A percentile compares a stretch with the other conserved stretches of the same genome.
phyloP scores from a whole-genome alignment of 2,113 vertebrate genomes.

The Cebidichthys violaceus region DNA sequence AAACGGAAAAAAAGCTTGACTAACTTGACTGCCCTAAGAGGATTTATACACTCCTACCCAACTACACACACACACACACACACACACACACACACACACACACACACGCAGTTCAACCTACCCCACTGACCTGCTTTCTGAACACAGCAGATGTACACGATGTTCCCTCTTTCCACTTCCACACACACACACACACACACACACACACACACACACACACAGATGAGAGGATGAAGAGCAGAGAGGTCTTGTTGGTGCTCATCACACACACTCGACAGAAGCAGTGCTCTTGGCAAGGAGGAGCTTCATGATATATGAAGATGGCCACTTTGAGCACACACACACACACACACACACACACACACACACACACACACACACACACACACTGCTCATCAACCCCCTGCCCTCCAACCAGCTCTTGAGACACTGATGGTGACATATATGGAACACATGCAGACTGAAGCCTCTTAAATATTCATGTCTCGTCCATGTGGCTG shows the following conservation, averaged over 20 bases:
- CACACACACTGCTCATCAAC: conserved; percentile 65
- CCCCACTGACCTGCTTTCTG: conserved; percentile 76
- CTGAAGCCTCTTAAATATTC: conserved; percentile 82
- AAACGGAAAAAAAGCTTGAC: background rate
- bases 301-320: conserved; percentile 78
- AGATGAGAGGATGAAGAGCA: conserved; percentile 46
- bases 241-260: conserved; percentile 72
- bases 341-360: conserved; percentile 40
- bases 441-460: conserved; percentile 81
- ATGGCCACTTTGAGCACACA: conserved; percentile 71
- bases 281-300: conserved; percentile 78
- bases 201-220: conserved; percentile 33
- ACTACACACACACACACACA: conserved; percentile 14
- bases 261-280: conserved; percentile 80
- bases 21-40: conserved; percentile 7
- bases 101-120: conserved; percentile 27
- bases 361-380: conserved; percentile 40
- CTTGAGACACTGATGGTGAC: conserved; percentile 77
- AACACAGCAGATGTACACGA: conserved; percentile 53
- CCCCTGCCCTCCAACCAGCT: conserved; percentile 75
- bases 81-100: conserved; percentile 13
- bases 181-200: conserved; percentile 17
- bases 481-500: conserved; percentile 71
- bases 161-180: conserved; percentile 27
- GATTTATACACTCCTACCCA: conserved; percentile 15